A percentile compares a stretch with the other conserved stretches of the same genome.
Evolutionary conservation across 2,113 vertebrate genomes (phyloP).

Genomic region (Scomber japonicus): DNA sequence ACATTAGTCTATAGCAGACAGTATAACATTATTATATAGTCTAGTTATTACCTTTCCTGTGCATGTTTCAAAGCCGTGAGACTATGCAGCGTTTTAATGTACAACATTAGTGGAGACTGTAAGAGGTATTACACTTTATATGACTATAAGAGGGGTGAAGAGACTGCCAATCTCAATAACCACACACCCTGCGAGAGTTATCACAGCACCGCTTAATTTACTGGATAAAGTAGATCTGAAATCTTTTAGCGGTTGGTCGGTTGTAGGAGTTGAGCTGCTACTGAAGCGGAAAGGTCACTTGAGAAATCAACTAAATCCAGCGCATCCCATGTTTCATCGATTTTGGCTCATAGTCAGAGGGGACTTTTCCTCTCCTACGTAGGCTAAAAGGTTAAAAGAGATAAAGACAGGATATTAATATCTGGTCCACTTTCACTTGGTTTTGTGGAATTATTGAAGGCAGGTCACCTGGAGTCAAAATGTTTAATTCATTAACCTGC

Average conservation of each 20-base stretch:
- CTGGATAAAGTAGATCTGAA: neutral
- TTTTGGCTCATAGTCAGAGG: conserved; percentile 52
- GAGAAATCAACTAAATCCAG: conserved; percentile 69
- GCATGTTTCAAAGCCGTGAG: neutral
- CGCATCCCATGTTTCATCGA: conserved; percentile 56
- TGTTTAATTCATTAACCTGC: neutral
- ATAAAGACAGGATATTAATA: conserved; percentile 40
- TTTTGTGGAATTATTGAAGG: conserved; percentile 14
- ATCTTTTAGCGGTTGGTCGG: neutral
- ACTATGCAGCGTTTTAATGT: neutral
- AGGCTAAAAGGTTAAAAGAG: conserved; percentile 44
- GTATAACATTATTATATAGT: conserved; percentile 10
- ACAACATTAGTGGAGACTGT: neutral
- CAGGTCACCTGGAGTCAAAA: neutral
- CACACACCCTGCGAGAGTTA: neutral
- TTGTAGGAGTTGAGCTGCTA: conserved; percentile 33
- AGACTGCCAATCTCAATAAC: conserved; percentile 27
- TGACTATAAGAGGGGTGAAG: neutral
- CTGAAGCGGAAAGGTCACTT: conserved; percentile 61
- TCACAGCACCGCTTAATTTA: conserved; percentile 27
- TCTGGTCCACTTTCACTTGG: conserved; percentile 25
- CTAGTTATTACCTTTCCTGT: conserved; percentile 13
- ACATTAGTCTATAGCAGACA: conserved; percentile 26
- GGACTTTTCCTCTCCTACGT: conserved; percentile 14
- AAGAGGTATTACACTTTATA: conserved; percentile 4